These are phyloP conservation scores for Bradypus variegatus DNA, from an alignment of 2,797 vertebrate species.

Conservation along the genomic window DNA sequence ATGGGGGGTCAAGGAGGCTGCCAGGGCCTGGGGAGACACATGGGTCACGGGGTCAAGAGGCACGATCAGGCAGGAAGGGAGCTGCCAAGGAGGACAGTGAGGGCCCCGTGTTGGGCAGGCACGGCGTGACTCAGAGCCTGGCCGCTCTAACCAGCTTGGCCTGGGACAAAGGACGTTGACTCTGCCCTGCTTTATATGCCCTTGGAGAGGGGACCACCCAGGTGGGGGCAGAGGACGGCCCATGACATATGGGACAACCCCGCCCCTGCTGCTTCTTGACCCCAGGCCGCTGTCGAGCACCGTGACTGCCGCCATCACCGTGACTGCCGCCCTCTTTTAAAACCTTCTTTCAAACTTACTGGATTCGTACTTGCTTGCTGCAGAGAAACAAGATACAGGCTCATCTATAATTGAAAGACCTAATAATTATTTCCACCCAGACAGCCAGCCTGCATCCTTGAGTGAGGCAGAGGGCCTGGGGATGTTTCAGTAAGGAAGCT, in stretches of 20 bases:
- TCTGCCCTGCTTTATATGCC: not conserved
- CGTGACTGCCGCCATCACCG: not conserved
- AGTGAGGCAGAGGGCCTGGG: not conserved
- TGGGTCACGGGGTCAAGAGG: not conserved
- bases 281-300: not conserved
- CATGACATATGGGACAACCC: no score
- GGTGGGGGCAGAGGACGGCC: rapidly evolving
- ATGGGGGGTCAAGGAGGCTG: not conserved
- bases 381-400: not conserved
- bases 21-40: rapidly evolving
- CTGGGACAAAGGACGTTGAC: not conserved
- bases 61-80: not conserved
- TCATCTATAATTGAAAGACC: not conserved
- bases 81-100: not conserved
- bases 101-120: not conserved
- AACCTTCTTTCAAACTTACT: not conserved
- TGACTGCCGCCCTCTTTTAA: not conserved
- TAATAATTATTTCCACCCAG: not conserved
- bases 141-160: not conserved
- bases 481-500: not conserved
- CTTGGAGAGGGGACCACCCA: not conserved
- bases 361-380: not conserved
- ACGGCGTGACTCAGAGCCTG: no score
- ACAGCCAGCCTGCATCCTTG: not conserved
- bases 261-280: not conserved